These are phyloP conservation scores for Seriola dumerili DNA, from an alignment of 2,113 vertebrate species.

Conservation along the genomic window DNA sequence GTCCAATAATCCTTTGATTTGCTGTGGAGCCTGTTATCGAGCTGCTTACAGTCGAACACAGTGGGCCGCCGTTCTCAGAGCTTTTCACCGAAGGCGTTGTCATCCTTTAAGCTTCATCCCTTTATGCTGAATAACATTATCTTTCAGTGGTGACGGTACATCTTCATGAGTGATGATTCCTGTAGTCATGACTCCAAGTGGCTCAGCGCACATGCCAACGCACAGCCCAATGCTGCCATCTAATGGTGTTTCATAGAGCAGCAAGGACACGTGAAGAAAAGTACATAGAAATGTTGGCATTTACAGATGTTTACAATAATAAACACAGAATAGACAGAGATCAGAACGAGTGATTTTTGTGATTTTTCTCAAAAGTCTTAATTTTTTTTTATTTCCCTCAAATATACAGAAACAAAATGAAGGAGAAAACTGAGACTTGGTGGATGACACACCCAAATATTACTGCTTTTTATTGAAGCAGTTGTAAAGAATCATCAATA, in stretches of 20 bases:
- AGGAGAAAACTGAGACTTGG: no score
- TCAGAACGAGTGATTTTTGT: no score
- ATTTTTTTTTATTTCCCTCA: no score
- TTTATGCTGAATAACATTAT: conserved; percentile 28
- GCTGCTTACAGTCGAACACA: neutral
- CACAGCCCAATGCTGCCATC: conserved; percentile 54
- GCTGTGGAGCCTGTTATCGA: neutral
- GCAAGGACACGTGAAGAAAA: neutral
- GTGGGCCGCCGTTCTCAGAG: conserved; percentile 10
- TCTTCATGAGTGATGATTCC: conserved; percentile 2
- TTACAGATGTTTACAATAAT: no score
- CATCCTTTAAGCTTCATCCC: neutral
- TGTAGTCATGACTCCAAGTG: neutral
- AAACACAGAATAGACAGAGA: no score
- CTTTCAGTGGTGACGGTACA: conserved; percentile 35
- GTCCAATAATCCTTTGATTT: neutral
- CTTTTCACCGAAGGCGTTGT: conserved; percentile 7
- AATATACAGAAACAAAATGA: no score
- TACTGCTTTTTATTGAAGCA: no score
- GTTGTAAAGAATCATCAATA: no score
- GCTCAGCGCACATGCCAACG: neutral
- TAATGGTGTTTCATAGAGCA: neutral
- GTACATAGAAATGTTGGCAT: no score
- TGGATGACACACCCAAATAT: no score
- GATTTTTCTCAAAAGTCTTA: no score